These are phyloP conservation scores for Phyllostomus hastatus DNA, from an alignment of 2,113 vertebrate genomes.

Conservation along the genomic window DNA sequence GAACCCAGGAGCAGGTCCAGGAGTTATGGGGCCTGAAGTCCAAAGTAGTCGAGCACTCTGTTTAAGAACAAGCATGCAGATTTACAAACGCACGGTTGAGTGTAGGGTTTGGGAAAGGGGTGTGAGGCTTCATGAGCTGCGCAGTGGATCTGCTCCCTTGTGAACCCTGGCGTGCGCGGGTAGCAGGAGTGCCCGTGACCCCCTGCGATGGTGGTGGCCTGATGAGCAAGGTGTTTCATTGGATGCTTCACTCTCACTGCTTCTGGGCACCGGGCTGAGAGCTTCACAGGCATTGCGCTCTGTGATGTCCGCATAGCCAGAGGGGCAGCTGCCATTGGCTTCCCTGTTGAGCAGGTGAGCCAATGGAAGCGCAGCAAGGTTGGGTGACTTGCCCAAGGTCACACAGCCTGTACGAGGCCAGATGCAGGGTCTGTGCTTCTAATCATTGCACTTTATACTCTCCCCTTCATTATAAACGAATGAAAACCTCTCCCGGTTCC, in stretches of 20 bases:
- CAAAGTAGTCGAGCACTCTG: not conserved
- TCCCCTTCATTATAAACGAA: not conserved
- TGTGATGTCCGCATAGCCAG: too few species aligned
- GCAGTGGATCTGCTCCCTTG: accelerated
- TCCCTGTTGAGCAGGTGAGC: not conserved
- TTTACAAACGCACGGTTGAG: not conserved
- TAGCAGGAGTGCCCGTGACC: not conserved
- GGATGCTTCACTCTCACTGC: not conserved
- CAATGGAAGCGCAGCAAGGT: not conserved
- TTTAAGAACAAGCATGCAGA: not conserved
- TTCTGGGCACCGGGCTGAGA: not conserved
- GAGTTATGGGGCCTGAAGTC: not conserved
- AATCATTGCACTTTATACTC: too few species aligned
- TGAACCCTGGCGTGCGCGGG: accelerated
- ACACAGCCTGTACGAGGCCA: not conserved
- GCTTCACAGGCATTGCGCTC: not conserved
- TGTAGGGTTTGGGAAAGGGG: not conserved
- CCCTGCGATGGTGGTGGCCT: not conserved
- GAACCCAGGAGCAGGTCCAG: not conserved
- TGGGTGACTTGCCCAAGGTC: not conserved
- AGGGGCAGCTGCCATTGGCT: not conserved
- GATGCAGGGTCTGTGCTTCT: not conserved
- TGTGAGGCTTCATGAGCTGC: not conserved
- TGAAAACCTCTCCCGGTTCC: not conserved
- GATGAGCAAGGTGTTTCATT: not conserved